Evolutionary conservation across 2,888 invertebrate genomes (phyloP).

Genomic region (Sinelater perroti): DNA sequence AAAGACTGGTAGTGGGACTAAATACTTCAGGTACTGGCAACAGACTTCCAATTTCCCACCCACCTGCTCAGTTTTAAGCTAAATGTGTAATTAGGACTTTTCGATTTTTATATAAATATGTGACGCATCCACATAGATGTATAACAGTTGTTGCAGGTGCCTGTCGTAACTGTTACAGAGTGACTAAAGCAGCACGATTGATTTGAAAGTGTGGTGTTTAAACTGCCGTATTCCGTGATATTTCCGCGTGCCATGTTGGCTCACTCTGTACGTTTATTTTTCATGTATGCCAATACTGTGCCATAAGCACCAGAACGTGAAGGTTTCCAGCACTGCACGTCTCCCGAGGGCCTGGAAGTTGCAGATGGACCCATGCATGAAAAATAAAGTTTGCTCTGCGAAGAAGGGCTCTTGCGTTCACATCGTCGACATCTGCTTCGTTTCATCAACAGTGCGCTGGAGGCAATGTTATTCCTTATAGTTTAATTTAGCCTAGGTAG

Average conservation of each 20-base stretch:
- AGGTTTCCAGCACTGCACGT: too few species aligned
- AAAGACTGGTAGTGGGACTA: constrained; percentile 38
- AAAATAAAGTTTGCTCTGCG: constrained; percentile 17
- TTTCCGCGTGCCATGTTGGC: constrained; percentile 18
- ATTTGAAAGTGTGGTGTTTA: too few species aligned
- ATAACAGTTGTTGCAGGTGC: constrained; percentile 18
- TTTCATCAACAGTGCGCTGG: not conserved
- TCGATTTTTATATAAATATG: too few species aligned
- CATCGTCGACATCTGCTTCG: not conserved
- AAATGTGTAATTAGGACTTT: too few species aligned
- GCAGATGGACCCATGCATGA: constrained; percentile 28
- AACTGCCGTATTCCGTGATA: not conserved
- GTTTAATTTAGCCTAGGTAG: not conserved
- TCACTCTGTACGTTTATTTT: constrained; percentile 35
- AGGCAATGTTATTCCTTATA: constrained; percentile 10
- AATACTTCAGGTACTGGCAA: constrained; percentile 28
- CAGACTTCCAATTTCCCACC: too few species aligned
- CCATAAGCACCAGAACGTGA: constrained; percentile 18
- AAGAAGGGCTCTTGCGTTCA: not conserved
- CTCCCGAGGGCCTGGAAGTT: constrained; percentile 2
- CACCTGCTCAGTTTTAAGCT: too few species aligned
- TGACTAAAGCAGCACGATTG: constrained; percentile 22
- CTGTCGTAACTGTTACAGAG: constrained; percentile 29
- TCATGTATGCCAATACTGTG: constrained; percentile 34
- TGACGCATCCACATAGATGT: not conserved